Conservation (phyloP, 2,888 invertebrate species). For the Ptilodon capucinus region DNA sequence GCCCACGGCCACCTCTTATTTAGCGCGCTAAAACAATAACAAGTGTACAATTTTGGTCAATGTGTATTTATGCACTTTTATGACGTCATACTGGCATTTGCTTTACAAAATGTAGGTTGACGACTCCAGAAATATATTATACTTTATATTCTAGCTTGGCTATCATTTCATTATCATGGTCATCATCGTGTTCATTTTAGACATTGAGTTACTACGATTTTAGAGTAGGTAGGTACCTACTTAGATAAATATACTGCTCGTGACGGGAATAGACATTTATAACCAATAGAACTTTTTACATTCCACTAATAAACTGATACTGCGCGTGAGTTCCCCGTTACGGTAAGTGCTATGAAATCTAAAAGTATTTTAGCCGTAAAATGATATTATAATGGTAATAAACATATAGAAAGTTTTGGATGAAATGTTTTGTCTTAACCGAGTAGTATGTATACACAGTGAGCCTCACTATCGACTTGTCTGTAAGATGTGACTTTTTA, state of each 20-base stretch:
- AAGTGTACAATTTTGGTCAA: conserved; percentile 33
- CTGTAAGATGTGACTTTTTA: conserved; percentile 63
- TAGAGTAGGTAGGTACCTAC: background rate
- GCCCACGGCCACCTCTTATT: conserved; percentile 41
- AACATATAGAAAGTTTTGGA: conserved; percentile 10
- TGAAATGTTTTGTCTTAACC: conserved; percentile 15
- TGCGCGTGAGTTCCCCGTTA: conserved; percentile 4
- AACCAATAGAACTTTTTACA: conserved; percentile 7
- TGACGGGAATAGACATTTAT: conserved; percentile 13
- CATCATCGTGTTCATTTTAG: background rate
- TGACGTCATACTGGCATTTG: conserved; percentile 31
- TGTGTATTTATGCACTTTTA: conserved; percentile 29
- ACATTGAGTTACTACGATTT: too few relatives aligned
- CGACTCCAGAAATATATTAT: conserved; percentile 8
- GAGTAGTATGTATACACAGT: conserved; percentile 11
- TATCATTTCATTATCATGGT: background rate
- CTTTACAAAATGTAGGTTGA: conserved; percentile 11
- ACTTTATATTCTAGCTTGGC: background rate
- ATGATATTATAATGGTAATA: conserved; percentile 13
- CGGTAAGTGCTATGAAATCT: conserved; percentile 8
- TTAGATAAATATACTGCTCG: conserved; percentile 1
- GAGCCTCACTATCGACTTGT: conserved; percentile 47
- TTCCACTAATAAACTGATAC: conserved; percentile 5
- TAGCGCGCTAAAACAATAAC: conserved; percentile 48
- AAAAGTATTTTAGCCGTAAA: conserved; percentile 13